Evolutionary conservation across 2,113 vertebrate species (phyloP).

Genomic region (Lepisosteus osseus): DNA sequence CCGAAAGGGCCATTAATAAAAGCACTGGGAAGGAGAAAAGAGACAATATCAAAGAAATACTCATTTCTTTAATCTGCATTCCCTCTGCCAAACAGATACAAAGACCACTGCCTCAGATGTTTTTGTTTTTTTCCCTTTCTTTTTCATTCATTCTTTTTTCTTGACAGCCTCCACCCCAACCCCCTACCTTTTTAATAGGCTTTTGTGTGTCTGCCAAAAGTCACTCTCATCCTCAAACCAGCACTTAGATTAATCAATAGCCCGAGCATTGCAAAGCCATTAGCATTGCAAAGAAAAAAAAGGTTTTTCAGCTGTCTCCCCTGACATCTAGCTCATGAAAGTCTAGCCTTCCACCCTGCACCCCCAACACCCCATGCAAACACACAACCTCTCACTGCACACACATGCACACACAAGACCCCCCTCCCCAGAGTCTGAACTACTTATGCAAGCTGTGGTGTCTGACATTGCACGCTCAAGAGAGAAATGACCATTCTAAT

Average conservation of each 20-base stretch:
- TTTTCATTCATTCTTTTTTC: constrained; percentile 23
- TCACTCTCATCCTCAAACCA: constrained; percentile 51
- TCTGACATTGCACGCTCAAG: neutral
- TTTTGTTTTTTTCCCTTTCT: neutral
- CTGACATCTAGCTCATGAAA: constrained; percentile 35
- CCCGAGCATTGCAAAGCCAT: constrained; percentile 37
- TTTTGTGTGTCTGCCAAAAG: constrained; percentile 60
- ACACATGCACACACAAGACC: neutral
- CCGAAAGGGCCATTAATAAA: constrained; percentile 4
- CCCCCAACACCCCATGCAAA: neutral
- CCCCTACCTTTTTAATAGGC: constrained; percentile 39
- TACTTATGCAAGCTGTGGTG: neutral
- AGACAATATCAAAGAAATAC: constrained; percentile 23
- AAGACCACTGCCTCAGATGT: constrained; percentile 8
- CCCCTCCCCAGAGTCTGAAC: neutral
- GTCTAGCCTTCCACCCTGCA: constrained; percentile 16
- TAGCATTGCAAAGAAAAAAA: constrained; percentile 45
- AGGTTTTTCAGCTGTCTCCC: constrained; percentile 33
- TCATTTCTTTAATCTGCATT: constrained; percentile 33
- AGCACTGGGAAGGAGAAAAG: neutral
- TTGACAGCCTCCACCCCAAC: constrained; percentile 24
- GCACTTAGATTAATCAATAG: constrained; percentile 65
- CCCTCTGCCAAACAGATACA: constrained; percentile 20
- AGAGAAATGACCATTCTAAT: constrained; percentile 4
- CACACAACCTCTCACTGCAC: constrained; percentile 5